A percentile compares a stretch with the other conserved stretches of the same genome.
phyloP scores from a whole-genome alignment of 2,888 invertebrate genomes.

The Pandemis heparana region DNA sequence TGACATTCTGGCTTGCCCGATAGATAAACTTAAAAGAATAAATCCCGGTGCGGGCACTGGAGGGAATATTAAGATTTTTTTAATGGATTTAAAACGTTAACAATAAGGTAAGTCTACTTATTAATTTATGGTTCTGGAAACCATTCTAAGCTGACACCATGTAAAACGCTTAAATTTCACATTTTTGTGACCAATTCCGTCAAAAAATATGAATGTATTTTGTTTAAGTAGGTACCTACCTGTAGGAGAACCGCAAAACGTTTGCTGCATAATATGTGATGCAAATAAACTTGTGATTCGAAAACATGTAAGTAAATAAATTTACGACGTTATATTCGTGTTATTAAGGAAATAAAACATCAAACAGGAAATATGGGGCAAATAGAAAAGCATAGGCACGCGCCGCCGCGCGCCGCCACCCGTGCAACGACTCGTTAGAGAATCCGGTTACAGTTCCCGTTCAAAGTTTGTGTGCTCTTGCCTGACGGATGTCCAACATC shows the following conservation, averaged over 20 bases:
- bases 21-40: neutral
- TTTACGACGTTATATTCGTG: slow-evolving; percentile 32
- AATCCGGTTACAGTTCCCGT: slow-evolving; percentile 74
- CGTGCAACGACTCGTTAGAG: slow-evolving; percentile 74
- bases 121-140: neutral
- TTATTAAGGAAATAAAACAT: slow-evolving; percentile 43
- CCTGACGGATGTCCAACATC: slow-evolving; percentile 69
- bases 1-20: neutral
- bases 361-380: slow-evolving; percentile 42
- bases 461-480: slow-evolving; percentile 74
- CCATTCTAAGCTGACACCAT: neutral
- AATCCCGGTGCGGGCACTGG: neutral
- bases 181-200: neutral
- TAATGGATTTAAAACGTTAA: neutral
- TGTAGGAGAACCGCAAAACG: slow-evolving; percentile 1
- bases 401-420: slow-evolving; percentile 52
- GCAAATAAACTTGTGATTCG: slow-evolving; percentile 7
- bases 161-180: neutral
- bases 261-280: neutral
- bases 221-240: too few relatives aligned
- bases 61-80: neutral
- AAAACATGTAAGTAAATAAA: slow-evolving; percentile 31
- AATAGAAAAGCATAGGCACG: slow-evolving; percentile 37
- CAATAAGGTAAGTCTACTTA: neutral
- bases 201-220: neutral